Percentiles rank a stretch among this genome's conserved stretches.
phyloP scores from a whole-genome alignment of 2,113 vertebrate species.

The Pimephales promelas region DNA sequence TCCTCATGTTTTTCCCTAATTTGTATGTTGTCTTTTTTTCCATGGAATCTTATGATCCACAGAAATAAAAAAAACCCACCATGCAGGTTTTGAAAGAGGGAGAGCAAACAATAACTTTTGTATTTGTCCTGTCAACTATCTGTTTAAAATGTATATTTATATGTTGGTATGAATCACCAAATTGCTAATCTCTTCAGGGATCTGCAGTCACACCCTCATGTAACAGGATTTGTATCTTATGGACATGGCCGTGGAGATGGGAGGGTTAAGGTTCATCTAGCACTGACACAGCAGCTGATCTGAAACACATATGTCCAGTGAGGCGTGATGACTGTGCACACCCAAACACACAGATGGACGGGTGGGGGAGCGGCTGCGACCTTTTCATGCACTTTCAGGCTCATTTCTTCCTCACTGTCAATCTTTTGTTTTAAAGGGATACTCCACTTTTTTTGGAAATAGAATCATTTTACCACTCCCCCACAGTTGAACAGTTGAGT shows the following conservation, averaged over 20 bases:
- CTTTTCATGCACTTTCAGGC: neutral
- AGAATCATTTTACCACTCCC: too few relatives aligned
- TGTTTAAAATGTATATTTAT: neutral
- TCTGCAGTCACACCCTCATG: neutral
- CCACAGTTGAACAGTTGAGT: too few relatives aligned
- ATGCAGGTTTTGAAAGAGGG: neutral
- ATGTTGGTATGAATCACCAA: neutral
- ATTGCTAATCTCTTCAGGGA: neutral
- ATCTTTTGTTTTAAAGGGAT: neutral
- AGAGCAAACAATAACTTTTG: neutral
- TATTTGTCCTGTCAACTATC: neutral
- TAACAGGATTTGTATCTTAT: conserved; percentile 17
- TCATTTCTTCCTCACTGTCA: conserved; percentile 32
- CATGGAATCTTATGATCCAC: neutral
- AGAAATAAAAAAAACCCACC: neutral
- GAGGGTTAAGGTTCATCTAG: conserved; percentile 1
- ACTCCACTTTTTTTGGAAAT: too few relatives aligned
- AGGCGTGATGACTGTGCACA: conserved; percentile 8
- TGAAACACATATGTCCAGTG: neutral
- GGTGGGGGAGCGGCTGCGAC: neutral
- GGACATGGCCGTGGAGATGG: neutral
- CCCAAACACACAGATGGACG: conserved; percentile 31
- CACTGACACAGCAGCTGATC: conserved; percentile 21
- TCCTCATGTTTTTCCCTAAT: neutral
- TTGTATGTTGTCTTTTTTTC: neutral